Evolutionary conservation across 2,888 invertebrate species (phyloP), one percentile per base, ranked within the genome.

Genomic region (Cataglyphis rosenhaueri): DNA sequence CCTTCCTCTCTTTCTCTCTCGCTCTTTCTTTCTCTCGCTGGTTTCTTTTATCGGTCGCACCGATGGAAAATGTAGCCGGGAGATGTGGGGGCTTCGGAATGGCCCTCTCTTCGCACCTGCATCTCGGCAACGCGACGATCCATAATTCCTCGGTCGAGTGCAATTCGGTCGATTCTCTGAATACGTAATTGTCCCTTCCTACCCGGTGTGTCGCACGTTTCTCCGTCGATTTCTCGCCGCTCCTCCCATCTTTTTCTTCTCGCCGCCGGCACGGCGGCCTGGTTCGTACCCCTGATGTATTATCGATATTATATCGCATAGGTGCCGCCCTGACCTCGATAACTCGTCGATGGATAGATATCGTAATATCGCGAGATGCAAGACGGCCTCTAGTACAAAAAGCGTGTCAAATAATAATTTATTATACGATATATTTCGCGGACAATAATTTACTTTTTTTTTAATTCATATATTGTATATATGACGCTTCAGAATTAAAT

Each of bases 131-230:
- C 82, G 86, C 85, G 84, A 75, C 84, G 83, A 86, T 83, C 89
- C 87, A 88, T 89, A 89, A 89, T 82, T 89, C 85, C 82, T 86
- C 85, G 85, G 76, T 83, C 84, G 85, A 73, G 86, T 81, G 86
- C 88, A 81, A 87, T 89, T 89, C 89, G 87, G 75, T 86, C 89
- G 89, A 89, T 89, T 89, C 88, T 70, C 84, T 85, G 89, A 89
- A 88, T 89, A 89, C 88, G 89, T 87, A 89, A 89, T 89, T 89
- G 88, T 85, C 84, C 79, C 71, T 87, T 87, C 86, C 66, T 62
- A 79, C 81, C 74, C 59, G 62, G 57, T 68, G 79, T 85, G 66
- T 62, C 78, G 78, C 83, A 83, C 84, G 82, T 87, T 84, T 21
- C 68, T 44, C 25, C 76, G 59, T 59, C 61, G 59, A n/a, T 61